Evolutionary conservation across 2,888 invertebrate genomes (phyloP).

Genomic region (Dermolepida albohirtum): DNA sequence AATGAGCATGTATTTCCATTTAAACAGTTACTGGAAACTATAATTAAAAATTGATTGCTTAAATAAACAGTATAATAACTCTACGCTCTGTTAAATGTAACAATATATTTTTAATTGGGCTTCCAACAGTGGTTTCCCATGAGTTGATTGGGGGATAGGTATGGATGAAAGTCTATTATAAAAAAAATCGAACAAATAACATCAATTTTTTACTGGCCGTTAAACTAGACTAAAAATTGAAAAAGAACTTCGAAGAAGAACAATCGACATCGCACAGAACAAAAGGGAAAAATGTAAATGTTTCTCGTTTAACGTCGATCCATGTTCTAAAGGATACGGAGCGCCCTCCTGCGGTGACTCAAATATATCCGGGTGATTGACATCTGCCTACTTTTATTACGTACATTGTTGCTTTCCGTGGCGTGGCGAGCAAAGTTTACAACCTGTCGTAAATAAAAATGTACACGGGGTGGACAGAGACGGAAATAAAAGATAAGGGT

Average conservation of each 20-base stretch:
- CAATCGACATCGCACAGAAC: conserved; percentile 24
- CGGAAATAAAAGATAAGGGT: conserved; percentile 30
- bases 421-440: conserved; percentile 18
- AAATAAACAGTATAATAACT: no score
- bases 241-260: conserved; percentile 30
- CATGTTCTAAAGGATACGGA: conserved; percentile 6
- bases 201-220: conserved; percentile 13
- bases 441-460: conserved; percentile 36
- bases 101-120: neutral
- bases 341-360: conserved; percentile 28
- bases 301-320: conserved; percentile 24
- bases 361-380: conserved; percentile 38
- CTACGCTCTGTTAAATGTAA: no score
- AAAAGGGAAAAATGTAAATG: conserved; percentile 32
- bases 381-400: conserved; percentile 41
- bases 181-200: conserved; percentile 11
- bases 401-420: conserved; percentile 38
- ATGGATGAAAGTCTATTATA: conserved; percentile 2
- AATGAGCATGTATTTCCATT: no score
- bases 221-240: conserved; percentile 30
- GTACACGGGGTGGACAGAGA: conserved; percentile 15
- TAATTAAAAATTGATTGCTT: no score
- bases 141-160: conserved; percentile 6
- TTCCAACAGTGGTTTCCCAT: conserved; percentile 20
- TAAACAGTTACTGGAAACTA: no score